These are phyloP conservation scores for Eupeodes luniger DNA, from an alignment of 2,888 invertebrate species.

Conservation along the genomic window DNA sequence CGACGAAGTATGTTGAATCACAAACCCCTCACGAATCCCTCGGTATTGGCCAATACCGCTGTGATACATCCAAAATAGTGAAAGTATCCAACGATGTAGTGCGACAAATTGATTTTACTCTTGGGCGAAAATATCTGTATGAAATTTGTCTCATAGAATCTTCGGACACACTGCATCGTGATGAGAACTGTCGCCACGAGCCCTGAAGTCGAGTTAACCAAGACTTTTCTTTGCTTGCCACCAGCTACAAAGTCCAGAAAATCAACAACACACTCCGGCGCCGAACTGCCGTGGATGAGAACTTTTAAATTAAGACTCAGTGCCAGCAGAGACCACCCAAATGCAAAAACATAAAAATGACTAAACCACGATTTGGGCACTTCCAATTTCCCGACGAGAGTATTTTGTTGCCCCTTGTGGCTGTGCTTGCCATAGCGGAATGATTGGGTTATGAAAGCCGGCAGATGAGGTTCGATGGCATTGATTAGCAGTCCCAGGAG, in stretches of 20 bases:
- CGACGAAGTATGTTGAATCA: background rate
- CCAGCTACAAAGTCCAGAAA: constrained; percentile 83
- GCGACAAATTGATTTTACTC: constrained; percentile 90
- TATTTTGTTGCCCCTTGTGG: constrained; percentile 85
- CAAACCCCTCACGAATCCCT: constrained; percentile 86
- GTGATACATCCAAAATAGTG: constrained; percentile 91
- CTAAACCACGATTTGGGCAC: constrained; percentile 92
- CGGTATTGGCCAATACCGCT: constrained; percentile 89
- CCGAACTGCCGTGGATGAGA: constrained; percentile 83
- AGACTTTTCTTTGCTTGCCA: constrained; percentile 82
- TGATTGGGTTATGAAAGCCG: constrained; percentile 87
- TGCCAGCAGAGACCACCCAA: constrained; percentile 85
- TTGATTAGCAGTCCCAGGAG: constrained; percentile 86
- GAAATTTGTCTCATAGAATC: constrained; percentile 92
- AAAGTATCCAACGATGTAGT: constrained; percentile 90
- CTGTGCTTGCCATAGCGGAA: constrained; percentile 91
- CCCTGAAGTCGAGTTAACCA: constrained; percentile 83
- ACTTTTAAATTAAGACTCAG: constrained; percentile 80
- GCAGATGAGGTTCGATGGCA: constrained; percentile 86
- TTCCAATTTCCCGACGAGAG: constrained; percentile 85
- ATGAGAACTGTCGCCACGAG: constrained; percentile 87
- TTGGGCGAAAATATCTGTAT: constrained; percentile 92
- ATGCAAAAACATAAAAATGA: constrained; percentile 92
- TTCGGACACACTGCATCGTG: constrained; percentile 88
- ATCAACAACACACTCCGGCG: constrained; percentile 84